Conservation (phyloP, 2,113 vertebrate genomes). For the Rafetus swinhoei region DNA sequence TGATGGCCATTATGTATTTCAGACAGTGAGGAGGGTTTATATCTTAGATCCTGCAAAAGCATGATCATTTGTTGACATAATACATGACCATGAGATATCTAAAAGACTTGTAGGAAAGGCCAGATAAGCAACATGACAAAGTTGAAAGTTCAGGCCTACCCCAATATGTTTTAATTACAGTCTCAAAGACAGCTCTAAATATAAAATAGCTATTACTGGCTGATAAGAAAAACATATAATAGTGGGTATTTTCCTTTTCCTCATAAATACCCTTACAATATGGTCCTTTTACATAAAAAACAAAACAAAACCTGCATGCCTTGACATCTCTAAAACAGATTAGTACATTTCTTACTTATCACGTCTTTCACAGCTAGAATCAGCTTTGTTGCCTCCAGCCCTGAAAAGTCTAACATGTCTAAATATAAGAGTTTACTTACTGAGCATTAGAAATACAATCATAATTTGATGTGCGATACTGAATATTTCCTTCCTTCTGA, state of each 20-base stretch:
- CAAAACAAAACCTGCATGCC: neutral
- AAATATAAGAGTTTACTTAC: slow-evolving; percentile 72
- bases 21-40: neutral
- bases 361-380: neutral
- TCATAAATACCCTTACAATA: neutral
- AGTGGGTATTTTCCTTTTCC: slow-evolving; percentile 3
- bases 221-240: neutral
- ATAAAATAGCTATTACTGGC: neutral
- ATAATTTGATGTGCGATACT: slow-evolving; percentile 59
- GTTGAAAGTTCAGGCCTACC: neutral
- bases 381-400: neutral
- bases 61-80: neutral
- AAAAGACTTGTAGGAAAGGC: neutral
- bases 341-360: neutral
- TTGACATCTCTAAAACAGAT: neutral
- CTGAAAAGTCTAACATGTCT: neutral
- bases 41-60: neutral
- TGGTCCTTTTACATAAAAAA: neutral
- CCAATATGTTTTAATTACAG: neutral
- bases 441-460: slow-evolving; percentile 71
- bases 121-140: neutral
- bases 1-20: neutral
- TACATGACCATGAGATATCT: neutral
- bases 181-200: neutral
- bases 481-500: slow-evolving; percentile 76